Base-by-base conservation (phyloP, 2,888 invertebrate genomes). In the Caprella mutica region DNA sequence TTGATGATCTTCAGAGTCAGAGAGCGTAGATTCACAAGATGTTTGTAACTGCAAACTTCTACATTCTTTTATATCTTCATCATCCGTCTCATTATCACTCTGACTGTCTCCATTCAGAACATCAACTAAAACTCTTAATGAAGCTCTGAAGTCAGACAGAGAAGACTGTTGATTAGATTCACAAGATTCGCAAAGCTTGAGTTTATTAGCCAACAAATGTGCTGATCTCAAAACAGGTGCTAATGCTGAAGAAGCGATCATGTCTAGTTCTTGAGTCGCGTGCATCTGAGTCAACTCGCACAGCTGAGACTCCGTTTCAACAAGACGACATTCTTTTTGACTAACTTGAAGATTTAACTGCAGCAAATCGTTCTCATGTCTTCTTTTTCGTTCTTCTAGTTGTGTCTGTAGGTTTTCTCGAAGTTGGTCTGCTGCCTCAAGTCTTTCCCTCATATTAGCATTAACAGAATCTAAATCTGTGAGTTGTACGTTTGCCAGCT, bases 311-410 rank as follows among this genome's bases (percentile, higher is more conserved):
- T 64, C 60, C 6, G 57, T 52, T 19, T 64, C 64, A 38, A 60
- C 60, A 27, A 64, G n/a, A 14, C 39, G 58, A 2, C 53, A 55
- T 30, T 48, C 48, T 1, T 56, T 48, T 17, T 56, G 55, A 5
- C 38, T 46, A 21, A 63, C 59, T 56, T 64, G 64, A 21, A 64
- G 56, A 30, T 64, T 64, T 21, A 64, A 43, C 21, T 51, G 43
- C 17, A 64, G 52, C 12, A 64, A 51, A 30, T 61, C 60, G 17
- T 58, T 59, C 33, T 64, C 64, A 33, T 64, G 58, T 8, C 64
- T 27, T 26, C 60, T 38, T 9, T 43, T 40, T 17, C 46, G 52
- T 29, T 64, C 64, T 17, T 64, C 64, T 35, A 64, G 23, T 5
- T 58, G 46, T 14, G 46, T 44, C 35, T 57, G 58, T 14, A 58